Base-by-base conservation (phyloP, 2,797 vertebrate genomes). In the Ceryle rudis region DNA sequence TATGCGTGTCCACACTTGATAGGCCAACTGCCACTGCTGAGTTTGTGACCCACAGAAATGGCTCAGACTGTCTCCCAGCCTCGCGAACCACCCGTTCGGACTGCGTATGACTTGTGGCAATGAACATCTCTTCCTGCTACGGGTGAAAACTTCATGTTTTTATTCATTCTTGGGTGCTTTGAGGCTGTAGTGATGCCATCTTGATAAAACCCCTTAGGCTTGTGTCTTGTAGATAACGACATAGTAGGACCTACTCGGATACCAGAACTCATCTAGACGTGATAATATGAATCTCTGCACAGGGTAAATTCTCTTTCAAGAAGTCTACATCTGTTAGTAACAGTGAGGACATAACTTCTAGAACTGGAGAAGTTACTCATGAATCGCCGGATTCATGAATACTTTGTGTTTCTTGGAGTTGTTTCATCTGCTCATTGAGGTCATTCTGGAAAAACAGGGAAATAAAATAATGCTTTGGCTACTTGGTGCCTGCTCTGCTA, bases 1-100 rank as follows among this genome's bases (percentile, higher is more conserved):
- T 74, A 13, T 41, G 25, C 21, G 2, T 2, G 31, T 21, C 10
- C 0, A 0, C 14, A 16, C 42, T 62, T 31, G 22, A 19, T 5
- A 47, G 21, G 37, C 35, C 61, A 21, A 66, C 14, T 69, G 46
- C 25, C 29, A 2, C 75, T 67, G 57, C 55, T 74, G 49, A 31
- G 37, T 78, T 33, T 58, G 55, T 47, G 41, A 66, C 46, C 46
- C 17, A 8, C 18, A 10, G 15, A 29, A 26, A 15, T 41, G 25
- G 8, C 58, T 80, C 57, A n/a, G 51, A 39, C 35, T 6, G 19
- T 26, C 64, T 80, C 41, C 78, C 26, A 14, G 2, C 26, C 12
- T 22, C n/a, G 4, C 14, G 25, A 67, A 35, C 26, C 10, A 28
- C 26, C 18, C 39, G 3, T 77, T 81, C 41, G 28, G n/a, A 4